These are phyloP conservation scores for Syncerus caffer DNA, from an alignment of 2,797 vertebrate genomes.

Conservation along the genomic window DNA sequence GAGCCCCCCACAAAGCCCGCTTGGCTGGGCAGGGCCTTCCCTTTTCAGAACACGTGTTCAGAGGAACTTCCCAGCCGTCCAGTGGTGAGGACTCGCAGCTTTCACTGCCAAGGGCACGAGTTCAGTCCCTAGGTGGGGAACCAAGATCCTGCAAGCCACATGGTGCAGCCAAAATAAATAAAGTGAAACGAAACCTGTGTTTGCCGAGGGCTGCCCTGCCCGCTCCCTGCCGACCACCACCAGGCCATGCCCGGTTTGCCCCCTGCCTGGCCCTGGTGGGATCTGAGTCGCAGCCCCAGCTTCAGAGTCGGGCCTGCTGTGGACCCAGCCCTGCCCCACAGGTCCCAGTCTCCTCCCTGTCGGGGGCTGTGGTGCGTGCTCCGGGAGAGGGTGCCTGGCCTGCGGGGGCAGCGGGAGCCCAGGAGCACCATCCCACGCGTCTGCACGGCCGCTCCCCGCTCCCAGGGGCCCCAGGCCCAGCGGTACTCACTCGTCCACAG, in stretches of 20 bases:
- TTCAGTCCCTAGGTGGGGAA: not conserved
- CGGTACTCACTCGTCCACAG: conserved; percentile 90
- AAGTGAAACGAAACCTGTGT: accelerated
- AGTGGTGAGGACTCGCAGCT: not conserved
- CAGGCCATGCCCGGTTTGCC: accelerated
- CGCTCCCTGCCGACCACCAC: accelerated
- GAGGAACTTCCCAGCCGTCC: not conserved
- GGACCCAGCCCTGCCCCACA: not conserved
- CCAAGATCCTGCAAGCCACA: accelerated
- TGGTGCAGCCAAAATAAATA: not conserved
- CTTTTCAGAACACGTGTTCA: accelerated
- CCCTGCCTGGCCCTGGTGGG: not conserved
- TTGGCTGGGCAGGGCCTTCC: accelerated
- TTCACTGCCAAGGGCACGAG: not conserved
- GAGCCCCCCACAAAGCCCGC: accelerated
- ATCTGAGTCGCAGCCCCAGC: not conserved
- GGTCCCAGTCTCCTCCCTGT: not conserved
- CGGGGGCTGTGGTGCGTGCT: accelerated
- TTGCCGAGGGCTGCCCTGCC: accelerated
- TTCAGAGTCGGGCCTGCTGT: not conserved
- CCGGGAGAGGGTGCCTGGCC: not conserved
- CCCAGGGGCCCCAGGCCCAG: accelerated
- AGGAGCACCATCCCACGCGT: accelerated
- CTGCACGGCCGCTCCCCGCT: accelerated
- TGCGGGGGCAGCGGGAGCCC: not conserved